Evolutionary conservation across 92 coral and sea anemone species (phyloP).

Genomic region (Zoanthus sansibaricus): DNA sequence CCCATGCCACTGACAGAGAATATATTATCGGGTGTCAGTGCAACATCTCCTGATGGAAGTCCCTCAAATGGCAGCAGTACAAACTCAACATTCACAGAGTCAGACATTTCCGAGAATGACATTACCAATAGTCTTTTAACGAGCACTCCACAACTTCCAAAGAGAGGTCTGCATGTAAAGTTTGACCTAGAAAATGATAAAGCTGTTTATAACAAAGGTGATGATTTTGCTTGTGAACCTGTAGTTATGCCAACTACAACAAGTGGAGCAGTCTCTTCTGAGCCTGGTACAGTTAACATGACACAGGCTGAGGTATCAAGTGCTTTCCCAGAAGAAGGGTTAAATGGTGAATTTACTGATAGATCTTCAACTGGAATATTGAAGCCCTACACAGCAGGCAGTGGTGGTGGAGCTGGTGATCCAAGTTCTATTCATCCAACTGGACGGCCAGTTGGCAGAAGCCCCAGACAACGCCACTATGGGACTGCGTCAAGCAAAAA

Average conservation of each 20-base stretch:
- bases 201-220: conserved; percentile 1
- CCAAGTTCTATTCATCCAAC: conserved; percentile 50
- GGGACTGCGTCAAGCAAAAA: conserved; percentile 5
- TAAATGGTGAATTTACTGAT: neutral
- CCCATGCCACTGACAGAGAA: conserved; percentile 8
- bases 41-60: conserved; percentile 28
- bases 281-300: conserved; percentile 5
- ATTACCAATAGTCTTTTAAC: conserved; percentile 51
- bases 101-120: conserved; percentile 72
- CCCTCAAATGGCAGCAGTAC: conserved; percentile 36
- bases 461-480: conserved; percentile 27
- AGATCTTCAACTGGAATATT: conserved; percentile 70
- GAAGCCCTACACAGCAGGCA: conserved; percentile 79
- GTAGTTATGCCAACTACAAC: neutral
- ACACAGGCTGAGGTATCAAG: conserved; percentile 43
- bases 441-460: conserved; percentile 48
- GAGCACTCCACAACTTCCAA: conserved; percentile 78
- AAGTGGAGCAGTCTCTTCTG: neutral
- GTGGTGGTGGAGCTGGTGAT: conserved; percentile 88
- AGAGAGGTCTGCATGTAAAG: conserved; percentile 86
- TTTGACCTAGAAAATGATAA: conserved; percentile 69
- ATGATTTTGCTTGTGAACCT: neutral
- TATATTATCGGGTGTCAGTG: neutral
- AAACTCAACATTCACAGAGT: conserved; percentile 67
- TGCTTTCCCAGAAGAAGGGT: neutral